Evolutionary conservation across 2,113 vertebrate species (phyloP), one percentile per base, ranked within the genome.

Genomic region (Prochilodus magdalenae): DNA sequence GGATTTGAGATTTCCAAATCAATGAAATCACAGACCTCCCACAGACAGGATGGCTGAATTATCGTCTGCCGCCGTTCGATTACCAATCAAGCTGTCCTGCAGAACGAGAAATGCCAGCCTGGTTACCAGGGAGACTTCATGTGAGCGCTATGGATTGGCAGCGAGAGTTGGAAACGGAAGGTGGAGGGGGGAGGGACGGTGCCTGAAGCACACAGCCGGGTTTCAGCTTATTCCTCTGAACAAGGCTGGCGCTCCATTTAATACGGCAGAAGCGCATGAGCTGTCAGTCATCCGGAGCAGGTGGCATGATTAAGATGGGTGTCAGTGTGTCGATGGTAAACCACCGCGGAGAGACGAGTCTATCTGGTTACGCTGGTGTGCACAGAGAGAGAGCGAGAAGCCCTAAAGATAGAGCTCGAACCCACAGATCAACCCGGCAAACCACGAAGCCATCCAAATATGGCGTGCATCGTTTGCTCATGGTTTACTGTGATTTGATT

Each of bases 21-120:
- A 24, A 80, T 80, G 26, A 72, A 63, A 80, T 80, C 63, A 72
- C 69, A 73, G n/a, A 72, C 70, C 53, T 27, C 26, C 53, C 27
- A 26, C 40, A 53, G 66, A 44, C 55, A 10, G 66, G 33, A 63
- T 14, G 69, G 30, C 26, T 73, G 14, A 73, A 80, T 73, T 63
- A 51, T 22, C 29, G 65, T 65, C 24, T 27, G 24, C 57, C 51
- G 27, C 40, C 69, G 14, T 71, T 73, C 36, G 1, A 70, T 53
- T 16, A 60, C 63, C 72, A 53, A 75, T 83, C 81, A 74, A 79
- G 51, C 71, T 22, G 36, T 74, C 26, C 63, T 26, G n/a, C 69
- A 79, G 55, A 24, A 69, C 53, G 13, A 77, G 77, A 83, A 66
- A 83, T 8, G 18, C 75, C 60, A 77, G 27, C 65, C 66, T 71